These are phyloP conservation scores for Petrocephalus zakoni DNA, from an alignment of 2,113 vertebrate species.

Conservation along the genomic window DNA sequence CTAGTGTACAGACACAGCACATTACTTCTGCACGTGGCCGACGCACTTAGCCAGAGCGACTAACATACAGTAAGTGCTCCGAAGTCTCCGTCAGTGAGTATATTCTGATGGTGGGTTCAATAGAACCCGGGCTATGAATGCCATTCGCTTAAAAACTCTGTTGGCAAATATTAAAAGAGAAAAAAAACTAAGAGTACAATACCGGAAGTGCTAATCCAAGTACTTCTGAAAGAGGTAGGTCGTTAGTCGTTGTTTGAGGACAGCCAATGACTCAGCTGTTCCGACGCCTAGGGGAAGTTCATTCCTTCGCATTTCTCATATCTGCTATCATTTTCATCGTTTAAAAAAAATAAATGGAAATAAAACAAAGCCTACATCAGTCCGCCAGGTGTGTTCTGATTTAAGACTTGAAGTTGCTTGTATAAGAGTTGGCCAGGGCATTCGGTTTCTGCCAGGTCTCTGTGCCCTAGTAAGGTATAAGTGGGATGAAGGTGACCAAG, in stretches of 20 bases:
- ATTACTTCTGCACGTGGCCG: not conserved
- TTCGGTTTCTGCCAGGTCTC: constrained; percentile 45
- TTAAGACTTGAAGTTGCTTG: constrained; percentile 17
- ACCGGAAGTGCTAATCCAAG: too few species aligned
- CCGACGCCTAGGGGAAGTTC: too few species aligned
- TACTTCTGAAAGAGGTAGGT: too few species aligned
- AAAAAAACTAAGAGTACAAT: too few species aligned
- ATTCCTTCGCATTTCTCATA: not conserved
- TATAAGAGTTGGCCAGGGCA: constrained; percentile 55
- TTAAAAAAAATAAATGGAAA: not conserved
- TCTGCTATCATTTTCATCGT: not conserved
- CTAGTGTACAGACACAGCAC: not conserved
- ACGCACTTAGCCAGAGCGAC: not conserved
- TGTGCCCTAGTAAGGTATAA: constrained; percentile 49
- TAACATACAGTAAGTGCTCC: too few species aligned
- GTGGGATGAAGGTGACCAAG: constrained; percentile 26
- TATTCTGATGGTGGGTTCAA: too few species aligned
- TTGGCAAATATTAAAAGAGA: too few species aligned
- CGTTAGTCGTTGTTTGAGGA: too few species aligned
- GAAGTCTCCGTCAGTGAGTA: too few species aligned
- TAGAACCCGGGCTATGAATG: too few species aligned
- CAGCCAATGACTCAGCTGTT: too few species aligned
- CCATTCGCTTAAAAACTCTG: too few species aligned
- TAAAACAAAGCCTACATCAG: not conserved
- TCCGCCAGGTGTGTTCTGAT: not conserved